Percentiles rank a stretch among this genome's conserved stretches.
Conservation (phyloP, 2,797 vertebrate genomes). For the Girardinus metallicus region DNA sequence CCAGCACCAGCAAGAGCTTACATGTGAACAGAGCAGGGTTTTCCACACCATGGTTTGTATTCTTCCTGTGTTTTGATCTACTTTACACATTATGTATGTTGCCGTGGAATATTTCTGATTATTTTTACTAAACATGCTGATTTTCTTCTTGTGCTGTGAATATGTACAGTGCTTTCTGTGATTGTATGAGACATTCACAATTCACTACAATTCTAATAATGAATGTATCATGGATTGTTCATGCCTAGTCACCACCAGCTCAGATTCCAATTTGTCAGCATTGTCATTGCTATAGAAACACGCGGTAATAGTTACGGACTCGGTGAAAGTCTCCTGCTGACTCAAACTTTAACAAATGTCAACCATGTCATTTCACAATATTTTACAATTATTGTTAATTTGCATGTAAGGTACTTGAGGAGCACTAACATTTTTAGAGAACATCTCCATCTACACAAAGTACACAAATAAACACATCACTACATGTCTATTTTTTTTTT, state of each 20-base stretch:
- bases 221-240: neutral
- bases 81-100: neutral
- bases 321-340: neutral
- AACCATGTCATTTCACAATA: constrained; percentile 9
- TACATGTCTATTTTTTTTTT: neutral
- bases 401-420: constrained; percentile 10
- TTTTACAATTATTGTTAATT: constrained; percentile 20
- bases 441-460: constrained; percentile 12
- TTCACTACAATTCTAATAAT: neutral
- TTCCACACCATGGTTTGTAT: neutral
- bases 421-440: constrained; percentile 7
- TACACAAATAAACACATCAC: constrained; percentile 12
- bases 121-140: neutral
- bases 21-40: neutral
- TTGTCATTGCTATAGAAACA: constrained; percentile 54
- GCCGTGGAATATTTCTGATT: neutral
- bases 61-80: neutral
- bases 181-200: neutral
- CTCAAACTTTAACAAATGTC: constrained; percentile 38
- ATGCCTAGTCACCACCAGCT: constrained; percentile 9
- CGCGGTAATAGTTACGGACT: constrained; percentile 4
- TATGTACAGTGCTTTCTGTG: neutral
- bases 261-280: constrained; percentile 56
- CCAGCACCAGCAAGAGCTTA: neutral
- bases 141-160: neutral